Evolutionary conservation across 2,797 vertebrate genomes (phyloP).

Genomic region (Clarias platycephalus): DNA sequence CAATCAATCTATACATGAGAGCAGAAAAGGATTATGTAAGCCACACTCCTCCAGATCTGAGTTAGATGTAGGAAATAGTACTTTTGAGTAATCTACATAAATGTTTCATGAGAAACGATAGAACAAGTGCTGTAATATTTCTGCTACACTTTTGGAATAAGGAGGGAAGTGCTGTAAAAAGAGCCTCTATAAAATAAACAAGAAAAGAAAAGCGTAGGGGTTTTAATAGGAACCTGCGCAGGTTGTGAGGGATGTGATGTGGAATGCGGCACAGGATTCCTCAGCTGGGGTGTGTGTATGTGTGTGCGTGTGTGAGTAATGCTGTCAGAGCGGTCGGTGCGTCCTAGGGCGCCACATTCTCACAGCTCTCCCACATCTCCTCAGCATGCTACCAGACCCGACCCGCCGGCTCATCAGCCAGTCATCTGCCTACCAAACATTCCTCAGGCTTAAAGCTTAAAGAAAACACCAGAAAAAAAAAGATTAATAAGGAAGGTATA

Average conservation of each 20-base stretch:
- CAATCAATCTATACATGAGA: constrained; percentile 9
- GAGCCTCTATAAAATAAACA: background rate
- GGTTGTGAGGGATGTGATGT: constrained; percentile 32
- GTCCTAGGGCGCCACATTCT: constrained; percentile 49
- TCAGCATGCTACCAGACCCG: constrained; percentile 50
- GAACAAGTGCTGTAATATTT: constrained; percentile 37
- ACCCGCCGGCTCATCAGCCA: constrained; percentile 38
- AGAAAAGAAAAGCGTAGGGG: background rate
- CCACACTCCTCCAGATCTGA: background rate
- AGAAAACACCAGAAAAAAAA: constrained; percentile 18
- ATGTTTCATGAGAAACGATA: constrained; percentile 42
- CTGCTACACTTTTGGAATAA: constrained; percentile 20
- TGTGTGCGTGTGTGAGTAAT: constrained; percentile 48
- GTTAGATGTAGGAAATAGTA: constrained; percentile 22
- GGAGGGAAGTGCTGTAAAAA: constrained; percentile 22
- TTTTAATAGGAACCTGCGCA: constrained; percentile 8
- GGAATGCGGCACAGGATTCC: constrained; percentile 47
- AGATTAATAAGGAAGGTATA: constrained; percentile 24
- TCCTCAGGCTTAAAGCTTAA: constrained; percentile 52
- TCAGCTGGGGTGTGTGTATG: constrained; percentile 26
- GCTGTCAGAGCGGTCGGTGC: constrained; percentile 53
- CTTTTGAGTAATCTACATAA: constrained; percentile 19
- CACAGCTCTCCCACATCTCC: constrained; percentile 42
- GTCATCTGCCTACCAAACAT: constrained; percentile 58
- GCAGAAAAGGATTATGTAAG: constrained; percentile 8